Conservation (phyloP, 2,113 vertebrate species). For the Brachirus orientalis region DNA sequence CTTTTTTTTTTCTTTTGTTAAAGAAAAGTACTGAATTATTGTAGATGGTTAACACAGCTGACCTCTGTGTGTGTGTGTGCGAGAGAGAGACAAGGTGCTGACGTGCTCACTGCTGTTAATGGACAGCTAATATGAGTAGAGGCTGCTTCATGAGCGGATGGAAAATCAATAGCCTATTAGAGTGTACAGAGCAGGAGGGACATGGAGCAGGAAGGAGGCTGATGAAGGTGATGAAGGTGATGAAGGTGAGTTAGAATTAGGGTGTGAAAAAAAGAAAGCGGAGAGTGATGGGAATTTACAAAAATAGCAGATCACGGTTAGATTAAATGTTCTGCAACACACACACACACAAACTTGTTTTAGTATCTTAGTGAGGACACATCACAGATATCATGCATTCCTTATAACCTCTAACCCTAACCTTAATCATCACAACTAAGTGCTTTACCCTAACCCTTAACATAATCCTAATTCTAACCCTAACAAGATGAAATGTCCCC, state of each 20-base stretch:
- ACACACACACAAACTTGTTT: neutral
- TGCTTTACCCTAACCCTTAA: too few species aligned
- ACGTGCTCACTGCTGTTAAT: slow-evolving; percentile 86
- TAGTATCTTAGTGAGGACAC: too few species aligned
- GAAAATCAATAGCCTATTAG: slow-evolving; percentile 98
- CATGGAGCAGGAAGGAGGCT: slow-evolving; percentile 22
- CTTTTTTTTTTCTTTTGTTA: too few species aligned
- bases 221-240: slow-evolving; percentile 12
- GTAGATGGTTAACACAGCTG: slow-evolving; percentile 5
- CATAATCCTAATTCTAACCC: too few species aligned
- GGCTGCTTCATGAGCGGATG: slow-evolving; percentile 86
- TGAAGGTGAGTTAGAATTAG: slow-evolving; percentile 12
- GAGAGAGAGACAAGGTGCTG: slow-evolving; percentile 51
- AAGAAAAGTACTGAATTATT: too few species aligned
- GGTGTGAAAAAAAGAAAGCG: neutral
- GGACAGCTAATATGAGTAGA: slow-evolving; percentile 91
- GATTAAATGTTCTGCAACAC: neutral
- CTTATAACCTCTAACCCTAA: too few species aligned
- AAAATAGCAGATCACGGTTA: neutral
- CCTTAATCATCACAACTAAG: too few species aligned
- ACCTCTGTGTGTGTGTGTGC: slow-evolving; percentile 14
- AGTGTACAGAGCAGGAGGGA: slow-evolving; percentile 83
- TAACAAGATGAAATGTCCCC: too few species aligned
- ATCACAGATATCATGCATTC: too few species aligned
- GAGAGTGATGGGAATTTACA: neutral